Percentiles rank a stretch among this genome's conserved stretches.
Conservation (phyloP, 2,113 vertebrate genomes). For the Emberiza fucata region DNA sequence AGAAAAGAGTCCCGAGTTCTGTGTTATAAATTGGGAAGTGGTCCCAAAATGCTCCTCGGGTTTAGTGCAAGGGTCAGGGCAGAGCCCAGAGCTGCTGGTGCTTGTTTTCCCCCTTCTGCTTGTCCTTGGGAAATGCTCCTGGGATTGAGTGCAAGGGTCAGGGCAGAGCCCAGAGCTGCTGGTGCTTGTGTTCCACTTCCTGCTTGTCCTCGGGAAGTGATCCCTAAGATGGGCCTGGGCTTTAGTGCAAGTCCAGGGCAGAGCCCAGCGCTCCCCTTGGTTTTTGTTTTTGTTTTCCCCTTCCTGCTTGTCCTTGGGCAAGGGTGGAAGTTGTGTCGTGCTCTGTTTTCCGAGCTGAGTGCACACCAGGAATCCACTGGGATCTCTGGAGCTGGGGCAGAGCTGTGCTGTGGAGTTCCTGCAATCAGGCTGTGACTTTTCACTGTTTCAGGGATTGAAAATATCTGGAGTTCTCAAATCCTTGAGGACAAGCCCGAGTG, state of each 20-base stretch:
- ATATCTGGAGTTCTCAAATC: neutral
- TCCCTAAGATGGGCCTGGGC: neutral
- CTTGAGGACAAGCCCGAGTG: neutral
- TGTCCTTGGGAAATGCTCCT: neutral
- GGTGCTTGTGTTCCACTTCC: neutral
- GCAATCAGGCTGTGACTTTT: neutral
- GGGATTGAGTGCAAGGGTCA: neutral
- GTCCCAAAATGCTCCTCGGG: neutral
- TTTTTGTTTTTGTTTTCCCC: neutral
- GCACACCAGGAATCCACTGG: neutral
- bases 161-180: neutral
- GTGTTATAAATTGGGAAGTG: neutral
- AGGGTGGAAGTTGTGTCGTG: neutral
- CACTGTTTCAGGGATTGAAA: neutral
- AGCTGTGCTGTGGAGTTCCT: neutral
- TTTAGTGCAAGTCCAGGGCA: neutral
- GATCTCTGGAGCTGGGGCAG: neutral
- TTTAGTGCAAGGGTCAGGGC: neutral
- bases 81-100: neutral
- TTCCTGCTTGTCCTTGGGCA: neutral
- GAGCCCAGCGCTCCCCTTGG: neutral
- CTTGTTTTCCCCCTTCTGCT: neutral
- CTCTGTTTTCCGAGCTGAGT: neutral
- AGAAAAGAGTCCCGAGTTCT: neutral
- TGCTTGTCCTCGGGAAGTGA: neutral